Conservation (phyloP, 2,113 vertebrate species). For the Ivindomyrus marchei region DNA sequence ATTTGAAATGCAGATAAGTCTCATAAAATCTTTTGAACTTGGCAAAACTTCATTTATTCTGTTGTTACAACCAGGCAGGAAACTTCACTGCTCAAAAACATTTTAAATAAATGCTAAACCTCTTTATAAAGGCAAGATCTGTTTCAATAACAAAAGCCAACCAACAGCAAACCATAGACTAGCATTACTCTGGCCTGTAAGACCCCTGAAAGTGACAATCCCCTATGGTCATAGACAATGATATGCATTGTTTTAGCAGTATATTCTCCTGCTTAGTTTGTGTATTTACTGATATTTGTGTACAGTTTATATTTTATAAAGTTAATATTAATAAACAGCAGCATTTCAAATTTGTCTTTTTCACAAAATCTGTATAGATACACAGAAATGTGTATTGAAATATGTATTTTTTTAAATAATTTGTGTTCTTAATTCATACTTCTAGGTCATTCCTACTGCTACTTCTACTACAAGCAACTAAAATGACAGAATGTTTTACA, state of each 20-base stretch:
- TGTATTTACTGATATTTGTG: not conserved
- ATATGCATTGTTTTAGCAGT: not conserved
- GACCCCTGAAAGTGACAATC: not conserved
- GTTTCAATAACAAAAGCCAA: not conserved
- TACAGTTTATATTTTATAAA: slow-evolving; percentile 21
- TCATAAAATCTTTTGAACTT: not conserved
- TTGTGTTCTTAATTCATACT: slow-evolving; percentile 26
- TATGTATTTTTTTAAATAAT: slow-evolving; percentile 29
- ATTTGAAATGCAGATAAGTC: not conserved
- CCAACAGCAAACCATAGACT: not conserved
- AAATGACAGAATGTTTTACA: slow-evolving; percentile 31
- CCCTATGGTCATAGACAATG: not conserved
- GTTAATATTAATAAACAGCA: slow-evolving; percentile 26
- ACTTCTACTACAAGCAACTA: slow-evolving; percentile 32
- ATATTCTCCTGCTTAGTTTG: not conserved
- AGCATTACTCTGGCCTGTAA: not conserved
- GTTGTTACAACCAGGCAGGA: slow-evolving; percentile 3
- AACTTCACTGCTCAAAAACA: not conserved
- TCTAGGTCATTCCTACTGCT: slow-evolving; percentile 30
- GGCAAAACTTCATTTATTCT: not conserved
- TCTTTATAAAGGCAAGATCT: not conserved
- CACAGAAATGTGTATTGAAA: slow-evolving; percentile 35
- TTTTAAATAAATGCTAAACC: not conserved
- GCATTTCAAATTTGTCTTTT: slow-evolving; percentile 19
- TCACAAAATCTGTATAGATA: slow-evolving; percentile 7